Percentiles rank a stretch among this genome's conserved stretches.
phyloP scores from a whole-genome alignment of 2,113 vertebrate genomes.

The Pyxicephalus adspersus region DNA sequence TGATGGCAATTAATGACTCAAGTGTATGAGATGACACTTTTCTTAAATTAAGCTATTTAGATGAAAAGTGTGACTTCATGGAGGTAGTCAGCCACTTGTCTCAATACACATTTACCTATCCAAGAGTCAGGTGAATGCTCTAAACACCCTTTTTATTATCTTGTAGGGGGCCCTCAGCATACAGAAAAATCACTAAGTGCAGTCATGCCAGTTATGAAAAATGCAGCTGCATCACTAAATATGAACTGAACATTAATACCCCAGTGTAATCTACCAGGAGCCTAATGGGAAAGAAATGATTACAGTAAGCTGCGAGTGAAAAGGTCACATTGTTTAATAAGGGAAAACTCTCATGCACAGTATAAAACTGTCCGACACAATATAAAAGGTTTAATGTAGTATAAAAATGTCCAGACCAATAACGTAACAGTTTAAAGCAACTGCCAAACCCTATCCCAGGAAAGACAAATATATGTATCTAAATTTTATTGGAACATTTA shows the following conservation, averaged over 20 bases:
- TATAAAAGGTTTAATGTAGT: background rate
- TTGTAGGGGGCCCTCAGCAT: too few relatives aligned
- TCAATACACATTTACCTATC: too few relatives aligned
- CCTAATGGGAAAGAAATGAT: background rate
- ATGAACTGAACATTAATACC: background rate
- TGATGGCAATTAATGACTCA: too few relatives aligned
- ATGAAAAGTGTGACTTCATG: too few relatives aligned
- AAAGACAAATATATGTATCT: conserved; percentile 6
- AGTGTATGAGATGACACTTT: too few relatives aligned
- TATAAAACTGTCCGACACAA: conserved; percentile 18
- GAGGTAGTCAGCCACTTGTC: too few relatives aligned
- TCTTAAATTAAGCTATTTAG: too few relatives aligned
- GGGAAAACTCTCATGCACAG: background rate
- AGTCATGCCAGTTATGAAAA: too few relatives aligned
- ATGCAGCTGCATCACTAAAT: background rate
- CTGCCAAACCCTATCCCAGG: background rate
- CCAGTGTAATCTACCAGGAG: background rate
- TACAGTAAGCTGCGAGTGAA: background rate
- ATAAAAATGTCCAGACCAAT: conserved; percentile 32
- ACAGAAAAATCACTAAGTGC: too few relatives aligned
- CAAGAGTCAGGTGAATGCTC: too few relatives aligned
- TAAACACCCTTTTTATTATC: too few relatives aligned
- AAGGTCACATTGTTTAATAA: conserved; percentile 5
- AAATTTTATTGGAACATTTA: background rate
- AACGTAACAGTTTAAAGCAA: background rate